A percentile compares a stretch with the other conserved stretches of the same genome.
phyloP scores from a whole-genome alignment of 2,888 invertebrate species.

The Drosophila austrosaltans region DNA sequence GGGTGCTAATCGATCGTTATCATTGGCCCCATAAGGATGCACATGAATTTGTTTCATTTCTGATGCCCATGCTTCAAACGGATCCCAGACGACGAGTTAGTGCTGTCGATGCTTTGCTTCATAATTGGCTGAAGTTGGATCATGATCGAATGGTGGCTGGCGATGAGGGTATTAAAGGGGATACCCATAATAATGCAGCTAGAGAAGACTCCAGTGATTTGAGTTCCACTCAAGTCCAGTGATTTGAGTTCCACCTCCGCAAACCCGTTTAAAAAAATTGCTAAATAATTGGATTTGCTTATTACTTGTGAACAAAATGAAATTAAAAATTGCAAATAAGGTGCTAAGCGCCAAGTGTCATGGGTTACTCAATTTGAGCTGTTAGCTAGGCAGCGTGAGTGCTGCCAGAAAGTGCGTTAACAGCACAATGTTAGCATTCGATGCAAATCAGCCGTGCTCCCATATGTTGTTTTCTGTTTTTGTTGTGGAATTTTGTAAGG shows the following conservation, averaged over 20 bases:
- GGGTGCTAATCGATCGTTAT: conserved; percentile 97
- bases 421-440: too few relatives aligned
- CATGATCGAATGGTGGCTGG: background rate
- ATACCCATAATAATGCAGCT: background rate
- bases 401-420: too few relatives aligned
- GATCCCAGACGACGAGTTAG: conserved; percentile 95
- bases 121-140: conserved; percentile 91
- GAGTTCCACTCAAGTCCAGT: background rate
- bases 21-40: conserved; percentile 95
- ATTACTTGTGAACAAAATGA: conserved; percentile 9
- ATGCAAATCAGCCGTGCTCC: background rate
- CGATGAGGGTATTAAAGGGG: background rate
- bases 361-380: background rate
- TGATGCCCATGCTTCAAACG: conserved; percentile 97
- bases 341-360: background rate
- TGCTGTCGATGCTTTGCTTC: conserved; percentile 95
- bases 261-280: background rate
- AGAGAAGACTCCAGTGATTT: background rate
- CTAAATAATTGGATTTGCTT: conserved; percentile 4
- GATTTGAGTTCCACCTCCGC: background rate
- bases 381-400: too few relatives aligned
- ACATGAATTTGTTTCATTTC: conserved; percentile 94
- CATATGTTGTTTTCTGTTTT: background rate
- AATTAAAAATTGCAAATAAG: conserved; percentile 2
- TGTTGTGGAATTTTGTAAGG: background rate